These are phyloP conservation scores for Lethenteron camtschaticum DNA, from an alignment of 2,113 vertebrate species.

Conservation along the genomic window DNA sequence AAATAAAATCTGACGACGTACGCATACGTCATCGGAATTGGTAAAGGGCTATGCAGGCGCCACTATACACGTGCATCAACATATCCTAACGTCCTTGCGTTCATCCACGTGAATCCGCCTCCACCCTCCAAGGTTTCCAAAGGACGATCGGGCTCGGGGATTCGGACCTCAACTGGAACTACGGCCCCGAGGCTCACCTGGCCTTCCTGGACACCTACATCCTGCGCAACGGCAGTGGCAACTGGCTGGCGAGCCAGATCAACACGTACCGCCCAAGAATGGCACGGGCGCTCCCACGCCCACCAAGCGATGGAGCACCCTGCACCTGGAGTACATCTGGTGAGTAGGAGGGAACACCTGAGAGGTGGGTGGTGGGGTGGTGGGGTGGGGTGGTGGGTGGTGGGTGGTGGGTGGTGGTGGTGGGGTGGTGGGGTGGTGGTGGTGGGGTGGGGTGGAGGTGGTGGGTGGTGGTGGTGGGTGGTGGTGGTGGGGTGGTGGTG, in stretches of 20 bases:
- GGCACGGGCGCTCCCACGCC: slow-evolving; percentile 65
- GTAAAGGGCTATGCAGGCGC: no score
- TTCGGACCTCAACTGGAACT: slow-evolving; percentile 99
- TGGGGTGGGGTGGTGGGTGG: no score
- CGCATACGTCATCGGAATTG: no score
- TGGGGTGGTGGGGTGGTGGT: no score
- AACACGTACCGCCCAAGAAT: slow-evolving; percentile 46
- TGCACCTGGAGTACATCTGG: slow-evolving; percentile 96
- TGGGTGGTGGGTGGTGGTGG: no score
- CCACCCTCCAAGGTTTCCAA: slow-evolving; percentile 46
- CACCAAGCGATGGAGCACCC: slow-evolving; percentile 84
- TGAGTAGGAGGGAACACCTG: slow-evolving; percentile 21
- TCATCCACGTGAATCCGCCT: not conserved
- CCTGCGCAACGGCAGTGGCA: slow-evolving; percentile 83
- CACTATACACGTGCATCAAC: not conserved
- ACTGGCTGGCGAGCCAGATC: slow-evolving; percentile 79
- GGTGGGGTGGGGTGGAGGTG: no score
- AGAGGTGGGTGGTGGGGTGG: no score
- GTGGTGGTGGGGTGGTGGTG: no score
- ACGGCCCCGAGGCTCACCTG: slow-evolving; percentile 87
- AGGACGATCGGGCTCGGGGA: slow-evolving; percentile 80
- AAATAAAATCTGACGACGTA: no score
- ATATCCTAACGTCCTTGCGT: no score
- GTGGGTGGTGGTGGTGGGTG: no score
- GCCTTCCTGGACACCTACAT: slow-evolving; percentile 86